Conservation (phyloP, 2,797 vertebrate genomes). For the Craterocephalus amniculus region DNA sequence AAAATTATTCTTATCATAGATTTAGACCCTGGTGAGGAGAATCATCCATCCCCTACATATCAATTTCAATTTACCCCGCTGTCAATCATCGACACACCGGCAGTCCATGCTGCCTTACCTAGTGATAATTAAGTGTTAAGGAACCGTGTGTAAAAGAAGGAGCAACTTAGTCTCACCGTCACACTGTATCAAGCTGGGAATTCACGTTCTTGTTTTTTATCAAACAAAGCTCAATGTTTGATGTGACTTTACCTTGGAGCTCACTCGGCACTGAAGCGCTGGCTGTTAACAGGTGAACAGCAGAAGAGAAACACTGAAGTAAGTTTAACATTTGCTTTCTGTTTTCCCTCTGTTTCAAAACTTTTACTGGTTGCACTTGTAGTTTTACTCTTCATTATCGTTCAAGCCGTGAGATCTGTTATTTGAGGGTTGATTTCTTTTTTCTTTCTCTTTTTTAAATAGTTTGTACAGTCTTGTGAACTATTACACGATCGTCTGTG, state of each 20-base stretch:
- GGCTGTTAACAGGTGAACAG: slow-evolving; percentile 70
- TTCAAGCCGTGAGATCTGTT: background rate
- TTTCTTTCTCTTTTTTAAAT: background rate
- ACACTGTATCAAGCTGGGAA: slow-evolving; percentile 9
- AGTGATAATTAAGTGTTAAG: slow-evolving; percentile 71
- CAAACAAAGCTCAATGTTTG: background rate
- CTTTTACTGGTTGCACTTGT: background rate
- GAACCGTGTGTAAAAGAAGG: slow-evolving; percentile 58
- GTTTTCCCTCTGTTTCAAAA: background rate
- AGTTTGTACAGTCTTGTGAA: too few species aligned
- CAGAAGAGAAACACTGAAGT: slow-evolving; percentile 47
- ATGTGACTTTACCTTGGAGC: background rate
- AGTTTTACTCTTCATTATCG: background rate
- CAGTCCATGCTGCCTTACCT: slow-evolving; percentile 62
- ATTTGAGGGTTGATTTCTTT: background rate
- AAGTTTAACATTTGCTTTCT: slow-evolving; percentile 46
- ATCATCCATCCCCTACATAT: slow-evolving; percentile 46
- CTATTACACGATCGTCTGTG: too few species aligned
- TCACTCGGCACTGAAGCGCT: slow-evolving; percentile 5
- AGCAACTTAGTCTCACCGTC: slow-evolving; percentile 33
- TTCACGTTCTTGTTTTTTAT: background rate
- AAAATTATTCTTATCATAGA: background rate
- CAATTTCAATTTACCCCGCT: slow-evolving; percentile 60
- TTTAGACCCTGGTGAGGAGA: background rate
- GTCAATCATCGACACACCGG: slow-evolving; percentile 79